phyloP scores from a whole-genome alignment of 2,113 vertebrate genomes.

The Asarcornis scutulata region DNA sequence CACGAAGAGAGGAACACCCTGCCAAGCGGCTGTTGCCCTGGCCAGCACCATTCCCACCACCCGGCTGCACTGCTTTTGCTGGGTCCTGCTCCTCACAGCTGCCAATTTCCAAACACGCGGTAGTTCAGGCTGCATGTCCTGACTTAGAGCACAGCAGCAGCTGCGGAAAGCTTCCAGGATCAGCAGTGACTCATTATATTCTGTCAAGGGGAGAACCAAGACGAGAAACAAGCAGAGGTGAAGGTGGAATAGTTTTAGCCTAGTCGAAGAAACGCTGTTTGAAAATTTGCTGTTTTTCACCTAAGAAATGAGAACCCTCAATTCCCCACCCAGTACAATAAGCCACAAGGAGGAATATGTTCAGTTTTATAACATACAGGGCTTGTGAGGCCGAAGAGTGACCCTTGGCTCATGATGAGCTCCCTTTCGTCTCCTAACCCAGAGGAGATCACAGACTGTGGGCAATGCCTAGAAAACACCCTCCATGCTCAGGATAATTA shows the following conservation, averaged over 20 bases:
- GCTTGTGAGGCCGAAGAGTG: accelerated
- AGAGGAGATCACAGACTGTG: neutral
- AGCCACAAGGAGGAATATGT: neutral
- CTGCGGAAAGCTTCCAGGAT: neutral
- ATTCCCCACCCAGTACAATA: neutral
- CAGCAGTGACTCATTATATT: neutral
- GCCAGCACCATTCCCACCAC: neutral
- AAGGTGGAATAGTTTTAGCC: neutral
- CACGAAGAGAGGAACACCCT: neutral
- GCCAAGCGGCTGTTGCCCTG: neutral
- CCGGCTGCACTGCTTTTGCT: accelerated
- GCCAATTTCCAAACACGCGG: neutral
- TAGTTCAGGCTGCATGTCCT: neutral
- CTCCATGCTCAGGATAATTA: neutral
- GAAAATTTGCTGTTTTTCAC: neutral
- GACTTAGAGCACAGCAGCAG: neutral
- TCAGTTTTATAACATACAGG: neutral
- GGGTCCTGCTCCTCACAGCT: neutral
- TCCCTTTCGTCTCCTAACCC: neutral
- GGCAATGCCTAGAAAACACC: neutral
- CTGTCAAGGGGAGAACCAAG: neutral
- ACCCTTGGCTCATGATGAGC: neutral
- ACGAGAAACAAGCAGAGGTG: neutral
- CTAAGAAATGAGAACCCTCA: neutral
- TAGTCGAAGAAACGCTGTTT: neutral